Evolutionary conservation across 2,113 vertebrate genomes (phyloP).

Genomic region (Neotoma lepida): DNA sequence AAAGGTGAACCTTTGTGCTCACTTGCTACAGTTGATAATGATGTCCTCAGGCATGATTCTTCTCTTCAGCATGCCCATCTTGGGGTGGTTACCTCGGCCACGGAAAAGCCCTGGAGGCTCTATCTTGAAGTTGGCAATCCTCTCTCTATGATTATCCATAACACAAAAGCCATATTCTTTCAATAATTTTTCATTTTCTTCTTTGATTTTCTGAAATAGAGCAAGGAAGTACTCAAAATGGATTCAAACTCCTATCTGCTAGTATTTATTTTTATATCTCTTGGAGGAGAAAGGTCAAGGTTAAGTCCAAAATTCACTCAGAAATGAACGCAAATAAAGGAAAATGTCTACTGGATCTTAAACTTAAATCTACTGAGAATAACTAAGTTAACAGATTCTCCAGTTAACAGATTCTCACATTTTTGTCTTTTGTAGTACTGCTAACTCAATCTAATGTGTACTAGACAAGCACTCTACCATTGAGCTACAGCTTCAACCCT

Average conservation of each 20-base stretch:
- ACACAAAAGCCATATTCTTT: constrained; percentile 96
- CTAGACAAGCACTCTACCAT: neutral
- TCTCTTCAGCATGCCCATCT: constrained; percentile 98
- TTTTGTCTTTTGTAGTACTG: neutral
- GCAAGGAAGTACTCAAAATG: constrained; percentile 57
- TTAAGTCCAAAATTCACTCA: constrained; percentile 53
- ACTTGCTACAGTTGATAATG: constrained; percentile 99
- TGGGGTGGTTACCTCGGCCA: constrained; percentile 96
- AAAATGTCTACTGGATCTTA: constrained; percentile 14
- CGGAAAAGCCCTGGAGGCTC: constrained; percentile 96
- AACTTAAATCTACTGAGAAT: neutral
- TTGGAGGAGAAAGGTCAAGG: constrained; percentile 19
- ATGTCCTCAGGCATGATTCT: constrained; percentile 95
- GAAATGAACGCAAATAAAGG: constrained; percentile 49
- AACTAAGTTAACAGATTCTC: constrained; percentile 25
- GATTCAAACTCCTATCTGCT: constrained; percentile 11
- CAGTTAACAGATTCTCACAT: constrained; percentile 31
- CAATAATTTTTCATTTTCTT: constrained; percentile 93
- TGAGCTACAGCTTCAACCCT: neutral
- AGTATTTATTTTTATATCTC: neutral
- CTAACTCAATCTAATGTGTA: neutral
- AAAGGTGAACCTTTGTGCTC: constrained; percentile 68
- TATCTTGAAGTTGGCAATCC: constrained; percentile 97
- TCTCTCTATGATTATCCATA: constrained; percentile 98
- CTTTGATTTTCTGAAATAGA: constrained; percentile 94